phyloP scores from a whole-genome alignment of 1,140 invertebrate species.

The Zelostemma sp. region DNA sequence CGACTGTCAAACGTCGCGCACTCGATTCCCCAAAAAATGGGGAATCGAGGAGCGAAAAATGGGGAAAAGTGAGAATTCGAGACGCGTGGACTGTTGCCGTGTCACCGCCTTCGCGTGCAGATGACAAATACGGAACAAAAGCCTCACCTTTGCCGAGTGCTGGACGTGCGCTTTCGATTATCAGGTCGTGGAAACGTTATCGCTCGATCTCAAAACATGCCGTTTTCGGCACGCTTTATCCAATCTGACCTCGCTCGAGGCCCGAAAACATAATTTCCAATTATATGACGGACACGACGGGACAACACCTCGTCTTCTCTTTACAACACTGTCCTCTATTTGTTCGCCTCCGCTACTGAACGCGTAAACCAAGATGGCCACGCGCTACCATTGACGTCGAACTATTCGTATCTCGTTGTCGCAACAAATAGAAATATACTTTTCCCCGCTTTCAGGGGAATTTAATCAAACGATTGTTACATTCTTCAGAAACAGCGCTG shows the following conservation, averaged over 20 bases:
- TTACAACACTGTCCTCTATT: constrained; percentile 18
- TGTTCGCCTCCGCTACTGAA: constrained; percentile 14
- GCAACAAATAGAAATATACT: background rate
- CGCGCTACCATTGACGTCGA: constrained; percentile 6
- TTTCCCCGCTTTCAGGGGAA: background rate
- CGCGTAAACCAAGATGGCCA: constrained; percentile 31
- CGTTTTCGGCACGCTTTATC: constrained; percentile 7
- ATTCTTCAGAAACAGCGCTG: constrained; percentile 11
- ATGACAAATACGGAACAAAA: constrained; percentile 48
- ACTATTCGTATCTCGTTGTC: constrained; percentile 1
- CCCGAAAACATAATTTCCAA: constrained; percentile 14
- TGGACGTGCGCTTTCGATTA: constrained; percentile 13
- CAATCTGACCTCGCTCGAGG: background rate
- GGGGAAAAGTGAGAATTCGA: background rate
- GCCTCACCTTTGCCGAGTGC: constrained; percentile 46
- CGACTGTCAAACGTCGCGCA: constrained; percentile 33
- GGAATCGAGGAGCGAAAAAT: background rate
- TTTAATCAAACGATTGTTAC: background rate
- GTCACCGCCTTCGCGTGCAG: constrained; percentile 44
- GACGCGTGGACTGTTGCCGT: constrained; percentile 12
- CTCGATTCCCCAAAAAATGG: background rate
- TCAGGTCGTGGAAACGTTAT: background rate
- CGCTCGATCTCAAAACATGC: constrained; percentile 4
- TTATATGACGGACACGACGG: background rate
- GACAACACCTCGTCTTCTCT: constrained; percentile 4